These are phyloP conservation scores for Coelopa frigida DNA, from an alignment of 1,140 invertebrate genomes.

Conservation along the genomic window DNA sequence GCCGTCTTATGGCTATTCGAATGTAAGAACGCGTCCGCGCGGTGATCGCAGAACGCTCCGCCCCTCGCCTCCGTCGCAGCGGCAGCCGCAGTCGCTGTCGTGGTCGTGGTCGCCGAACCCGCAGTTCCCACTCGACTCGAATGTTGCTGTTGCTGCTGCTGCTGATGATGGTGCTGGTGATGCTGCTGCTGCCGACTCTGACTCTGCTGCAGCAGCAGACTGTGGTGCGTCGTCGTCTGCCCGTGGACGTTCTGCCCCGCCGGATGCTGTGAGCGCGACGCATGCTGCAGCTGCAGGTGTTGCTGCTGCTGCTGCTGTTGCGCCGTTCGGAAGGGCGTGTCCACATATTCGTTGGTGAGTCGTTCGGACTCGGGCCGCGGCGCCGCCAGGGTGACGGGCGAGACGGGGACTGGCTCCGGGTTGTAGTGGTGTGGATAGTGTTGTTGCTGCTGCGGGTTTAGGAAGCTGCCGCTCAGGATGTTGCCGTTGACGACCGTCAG, in stretches of 20 bases:
- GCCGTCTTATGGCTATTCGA: constrained; percentile 30
- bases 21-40: constrained; percentile 36
- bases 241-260: constrained; percentile 37
- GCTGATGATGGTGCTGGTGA: constrained; percentile 18
- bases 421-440: constrained; percentile 41
- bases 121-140: constrained; percentile 25
- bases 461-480: constrained; percentile 1
- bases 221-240: constrained; percentile 41
- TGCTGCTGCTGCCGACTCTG: constrained; percentile 23
- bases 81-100: constrained; percentile 19
- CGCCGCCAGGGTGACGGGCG: constrained; percentile 55
- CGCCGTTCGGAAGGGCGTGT: constrained; percentile 59
- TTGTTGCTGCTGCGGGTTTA: constrained; percentile 18
- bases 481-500: constrained; percentile 6
- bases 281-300: constrained; percentile 31
- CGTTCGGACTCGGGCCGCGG: constrained; percentile 70
- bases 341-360: constrained; percentile 76
- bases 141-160: constrained; percentile 25
- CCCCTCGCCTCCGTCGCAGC: constrained; percentile 24
- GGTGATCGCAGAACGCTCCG: constrained; percentile 17
- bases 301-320: constrained; percentile 29
- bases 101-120: constrained; percentile 15
- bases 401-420: constrained; percentile 25
- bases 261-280: constrained; percentile 33
- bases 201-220: constrained; percentile 32